Evolutionary conservation across 1,140 invertebrate species (phyloP).

Genomic region (Drosophila nasuta): DNA sequence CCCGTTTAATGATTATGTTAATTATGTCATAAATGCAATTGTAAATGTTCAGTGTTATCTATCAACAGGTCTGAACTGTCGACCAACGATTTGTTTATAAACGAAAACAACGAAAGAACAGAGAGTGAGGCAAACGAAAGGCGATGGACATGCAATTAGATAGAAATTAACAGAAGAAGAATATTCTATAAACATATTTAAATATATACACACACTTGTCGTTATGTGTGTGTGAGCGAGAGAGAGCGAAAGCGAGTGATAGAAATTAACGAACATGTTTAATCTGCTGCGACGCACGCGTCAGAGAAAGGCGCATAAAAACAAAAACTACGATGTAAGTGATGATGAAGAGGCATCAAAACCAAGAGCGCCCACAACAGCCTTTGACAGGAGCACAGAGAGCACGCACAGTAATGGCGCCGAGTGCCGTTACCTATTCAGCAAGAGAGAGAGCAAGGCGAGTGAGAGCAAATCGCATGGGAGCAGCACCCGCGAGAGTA

Average conservation of each 20-base stretch:
- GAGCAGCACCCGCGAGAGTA: conserved; percentile 23
- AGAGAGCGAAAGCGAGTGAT: conserved; percentile 15
- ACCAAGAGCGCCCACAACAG: not conserved
- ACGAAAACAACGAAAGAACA: conserved; percentile 50
- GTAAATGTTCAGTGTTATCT: conserved; percentile 31
- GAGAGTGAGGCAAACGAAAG: not conserved
- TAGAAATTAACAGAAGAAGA: conserved; percentile 20
- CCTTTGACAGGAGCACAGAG: conserved; percentile 18
- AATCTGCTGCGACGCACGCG: conserved; percentile 75
- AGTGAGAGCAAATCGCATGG: conserved; percentile 20
- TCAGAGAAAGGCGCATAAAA: conserved; percentile 67
- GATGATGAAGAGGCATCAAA: conserved; percentile 59
- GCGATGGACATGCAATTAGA: conserved; percentile 45
- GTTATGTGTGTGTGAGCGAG: conserved; percentile 4
- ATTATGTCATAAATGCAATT: conserved; percentile 43
- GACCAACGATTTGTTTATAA: conserved; percentile 77
- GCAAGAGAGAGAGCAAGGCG: conserved; percentile 28
- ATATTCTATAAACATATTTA: not conserved
- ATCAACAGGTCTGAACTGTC: conserved; percentile 67
- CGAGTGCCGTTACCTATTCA: conserved; percentile 24
- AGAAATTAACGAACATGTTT: conserved; percentile 58
- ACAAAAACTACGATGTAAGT: conserved; percentile 50
- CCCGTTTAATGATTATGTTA: conserved; percentile 13
- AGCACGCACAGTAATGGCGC: conserved; percentile 31
- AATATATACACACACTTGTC: conserved; percentile 1